These are phyloP conservation scores for Brachionus asplanchnoidis DNA, from an alignment of 1,140 invertebrate species.

Conservation along the genomic window DNA sequence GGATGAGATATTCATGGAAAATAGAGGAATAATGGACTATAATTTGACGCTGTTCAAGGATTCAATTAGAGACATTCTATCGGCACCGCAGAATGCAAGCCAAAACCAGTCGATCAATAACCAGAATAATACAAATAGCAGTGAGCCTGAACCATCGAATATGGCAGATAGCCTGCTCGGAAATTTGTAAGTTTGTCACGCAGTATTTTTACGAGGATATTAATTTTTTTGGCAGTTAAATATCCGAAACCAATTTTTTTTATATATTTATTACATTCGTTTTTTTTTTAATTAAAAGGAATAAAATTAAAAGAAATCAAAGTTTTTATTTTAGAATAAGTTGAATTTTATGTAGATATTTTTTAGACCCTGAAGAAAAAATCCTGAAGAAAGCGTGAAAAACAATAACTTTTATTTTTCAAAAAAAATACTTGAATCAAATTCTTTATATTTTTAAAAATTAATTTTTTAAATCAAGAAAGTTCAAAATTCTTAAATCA, in stretches of 20 bases:
- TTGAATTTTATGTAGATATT: too few relatives aligned
- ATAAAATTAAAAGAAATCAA: background rate
- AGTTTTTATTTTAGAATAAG: background rate
- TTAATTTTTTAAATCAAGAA: too few relatives aligned
- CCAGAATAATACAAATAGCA: slow-evolving; percentile 2
- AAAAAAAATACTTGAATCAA: too few relatives aligned
- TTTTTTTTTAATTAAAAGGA: background rate
- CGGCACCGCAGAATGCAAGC: background rate
- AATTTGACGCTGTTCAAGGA: slow-evolving; percentile 38
- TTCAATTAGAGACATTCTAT: slow-evolving; percentile 29
- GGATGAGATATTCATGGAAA: slow-evolving; percentile 37
- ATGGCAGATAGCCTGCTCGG: background rate
- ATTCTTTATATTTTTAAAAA: too few relatives aligned
- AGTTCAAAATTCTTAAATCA: too few relatives aligned
- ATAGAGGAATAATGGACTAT: slow-evolving; percentile 41
- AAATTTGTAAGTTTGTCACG: background rate
- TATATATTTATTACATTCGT: background rate
- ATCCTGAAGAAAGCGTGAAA: too few relatives aligned
- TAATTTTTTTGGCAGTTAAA: background rate
- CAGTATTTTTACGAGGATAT: too few relatives aligned
- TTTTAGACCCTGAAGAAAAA: too few relatives aligned
- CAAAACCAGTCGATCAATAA: background rate
- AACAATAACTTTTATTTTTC: too few relatives aligned
- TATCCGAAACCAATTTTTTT: background rate
- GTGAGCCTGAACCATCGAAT: background rate